These are phyloP conservation scores for Blastomussa wellsi DNA, from an alignment of 92 coral and sea anemone genomes.

Conservation along the genomic window DNA sequence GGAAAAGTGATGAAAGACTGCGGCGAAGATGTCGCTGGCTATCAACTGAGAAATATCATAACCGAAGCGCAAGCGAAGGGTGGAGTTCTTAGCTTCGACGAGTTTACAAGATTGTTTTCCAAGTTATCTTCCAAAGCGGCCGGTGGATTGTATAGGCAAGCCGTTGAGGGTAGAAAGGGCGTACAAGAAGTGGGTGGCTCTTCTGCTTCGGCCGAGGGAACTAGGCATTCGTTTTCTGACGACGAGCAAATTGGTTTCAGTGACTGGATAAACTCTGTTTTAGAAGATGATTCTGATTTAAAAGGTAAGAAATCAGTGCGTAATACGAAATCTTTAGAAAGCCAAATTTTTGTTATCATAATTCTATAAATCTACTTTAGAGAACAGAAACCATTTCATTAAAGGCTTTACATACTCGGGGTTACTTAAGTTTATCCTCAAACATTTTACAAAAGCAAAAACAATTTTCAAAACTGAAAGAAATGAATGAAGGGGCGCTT, in stretches of 20 bases:
- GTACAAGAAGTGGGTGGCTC: slow-evolving; percentile 73
- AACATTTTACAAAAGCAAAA: neutral
- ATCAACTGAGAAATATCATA: slow-evolving; percentile 74
- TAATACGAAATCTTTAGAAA: neutral
- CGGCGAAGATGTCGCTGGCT: slow-evolving; percentile 88
- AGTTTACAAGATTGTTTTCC: slow-evolving; percentile 74
- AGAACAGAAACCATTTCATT: neutral
- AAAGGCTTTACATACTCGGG: no score
- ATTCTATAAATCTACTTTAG: neutral
- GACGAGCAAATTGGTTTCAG: slow-evolving; percentile 91
- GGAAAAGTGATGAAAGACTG: slow-evolving; percentile 85
- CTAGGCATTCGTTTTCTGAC: slow-evolving; percentile 90
- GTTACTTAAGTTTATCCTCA: no score
- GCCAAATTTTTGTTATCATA: neutral
- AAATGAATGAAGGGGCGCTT: neutral
- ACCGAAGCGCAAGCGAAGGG: slow-evolving; percentile 71
- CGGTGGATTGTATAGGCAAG: slow-evolving; percentile 84
- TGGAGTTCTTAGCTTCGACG: slow-evolving; percentile 69
- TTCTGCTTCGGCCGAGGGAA: slow-evolving; percentile 85
- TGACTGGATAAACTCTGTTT: slow-evolving; percentile 88
- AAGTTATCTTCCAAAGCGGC: slow-evolving; percentile 78
- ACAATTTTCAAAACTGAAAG: no score
- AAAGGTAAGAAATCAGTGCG: slow-evolving; percentile 46
- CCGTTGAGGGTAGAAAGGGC: slow-evolving; percentile 75
- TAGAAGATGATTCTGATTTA: slow-evolving; percentile 81